Evolutionary conservation across 2,797 vertebrate genomes (phyloP).

Genomic region (Sylvia borin): DNA sequence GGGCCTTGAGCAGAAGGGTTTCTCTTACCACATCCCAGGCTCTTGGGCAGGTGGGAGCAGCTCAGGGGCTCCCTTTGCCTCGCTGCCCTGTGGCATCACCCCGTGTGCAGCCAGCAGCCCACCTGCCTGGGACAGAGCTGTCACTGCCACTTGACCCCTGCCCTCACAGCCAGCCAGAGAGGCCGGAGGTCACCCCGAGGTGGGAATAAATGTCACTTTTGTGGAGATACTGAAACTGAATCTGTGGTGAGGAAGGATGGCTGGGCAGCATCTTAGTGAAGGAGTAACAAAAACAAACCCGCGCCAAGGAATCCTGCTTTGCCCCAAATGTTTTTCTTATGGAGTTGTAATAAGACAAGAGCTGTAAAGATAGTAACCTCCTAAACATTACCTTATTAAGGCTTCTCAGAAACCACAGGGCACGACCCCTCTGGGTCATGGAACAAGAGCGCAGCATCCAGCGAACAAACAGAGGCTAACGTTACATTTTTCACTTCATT

Average conservation of each 20-base stretch:
- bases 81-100: accelerated
- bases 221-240: conserved; percentile 18
- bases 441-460: conserved; percentile 78
- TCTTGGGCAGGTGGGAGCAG: neutral
- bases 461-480: conserved; percentile 78
- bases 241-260: neutral
- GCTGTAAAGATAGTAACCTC: conserved; percentile 79
- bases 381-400: conserved; percentile 99
- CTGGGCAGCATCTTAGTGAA: neutral
- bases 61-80: neutral
- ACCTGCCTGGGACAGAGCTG: neutral
- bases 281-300: conserved; percentile 45
- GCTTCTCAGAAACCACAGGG: conserved; percentile 81
- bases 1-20: neutral
- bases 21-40: neutral
- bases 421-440: conserved; percentile 78
- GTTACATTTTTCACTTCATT: conserved; percentile 82
- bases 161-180: neutral
- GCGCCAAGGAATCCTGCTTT: conserved; percentile 60
- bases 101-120: accelerated
- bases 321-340: conserved; percentile 72
- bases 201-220: neutral
- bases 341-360: conserved; percentile 70
- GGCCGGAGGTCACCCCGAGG: neutral
- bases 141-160: accelerated